These are phyloP conservation scores for Paraescarpia echinospica DNA, from an alignment of 1,140 invertebrate species.

Conservation along the genomic window DNA sequence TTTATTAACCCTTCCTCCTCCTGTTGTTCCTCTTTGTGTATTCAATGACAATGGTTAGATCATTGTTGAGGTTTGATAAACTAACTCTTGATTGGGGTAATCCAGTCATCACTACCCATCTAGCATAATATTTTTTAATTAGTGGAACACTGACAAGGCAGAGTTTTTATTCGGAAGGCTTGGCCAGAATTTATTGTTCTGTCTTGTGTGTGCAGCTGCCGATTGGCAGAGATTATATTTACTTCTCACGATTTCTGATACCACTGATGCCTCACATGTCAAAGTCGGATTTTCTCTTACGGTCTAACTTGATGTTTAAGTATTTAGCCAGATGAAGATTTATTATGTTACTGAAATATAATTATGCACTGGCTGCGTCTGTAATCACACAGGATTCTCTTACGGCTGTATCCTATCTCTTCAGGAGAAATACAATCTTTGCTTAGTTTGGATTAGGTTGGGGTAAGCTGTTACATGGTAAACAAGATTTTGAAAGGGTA, in stretches of 20 bases:
- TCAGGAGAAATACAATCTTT: neutral
- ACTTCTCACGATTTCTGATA: neutral
- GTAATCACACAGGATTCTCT: neutral
- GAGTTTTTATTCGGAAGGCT: neutral
- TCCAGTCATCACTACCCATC: neutral
- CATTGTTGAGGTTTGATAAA: too few relatives aligned
- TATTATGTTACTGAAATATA: neutral
- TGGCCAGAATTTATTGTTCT: neutral
- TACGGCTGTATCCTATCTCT: neutral
- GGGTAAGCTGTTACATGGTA: neutral
- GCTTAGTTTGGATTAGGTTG: neutral
- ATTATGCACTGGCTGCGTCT: neutral
- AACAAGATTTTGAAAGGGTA: neutral
- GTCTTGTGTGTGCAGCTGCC: neutral
- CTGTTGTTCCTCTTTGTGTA: neutral
- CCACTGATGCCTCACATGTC: neutral
- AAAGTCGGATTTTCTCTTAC: neutral
- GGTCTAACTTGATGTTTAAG: neutral
- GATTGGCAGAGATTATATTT: neutral
- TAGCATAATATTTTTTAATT: neutral
- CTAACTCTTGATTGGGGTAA: neutral
- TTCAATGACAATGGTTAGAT: neutral
- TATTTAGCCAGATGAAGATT: neutral
- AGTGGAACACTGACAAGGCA: neutral
- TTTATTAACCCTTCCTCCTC: too few relatives aligned